These are phyloP conservation scores for Melanogrammus aeglefinus DNA, from an alignment of 2,797 vertebrate genomes.

Conservation along the genomic window DNA sequence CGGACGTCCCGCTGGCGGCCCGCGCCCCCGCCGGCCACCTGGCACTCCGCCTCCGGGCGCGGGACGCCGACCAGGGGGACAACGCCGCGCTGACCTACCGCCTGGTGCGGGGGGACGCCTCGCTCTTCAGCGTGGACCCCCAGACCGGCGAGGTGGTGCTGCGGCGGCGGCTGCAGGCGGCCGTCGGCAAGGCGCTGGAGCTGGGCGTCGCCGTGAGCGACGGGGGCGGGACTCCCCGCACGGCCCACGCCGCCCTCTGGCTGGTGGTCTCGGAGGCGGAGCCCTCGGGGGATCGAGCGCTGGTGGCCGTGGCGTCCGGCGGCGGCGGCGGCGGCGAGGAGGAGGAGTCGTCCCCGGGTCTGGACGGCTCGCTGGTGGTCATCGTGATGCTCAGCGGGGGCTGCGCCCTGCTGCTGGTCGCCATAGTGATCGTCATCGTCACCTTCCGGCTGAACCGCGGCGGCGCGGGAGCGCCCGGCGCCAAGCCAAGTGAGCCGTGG, in stretches of 20 bases:
- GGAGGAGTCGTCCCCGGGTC: conserved; percentile 22
- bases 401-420: conserved; percentile 68
- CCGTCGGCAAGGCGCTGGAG: conserved; percentile 57
- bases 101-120: conserved; percentile 53
- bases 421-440: conserved; percentile 63
- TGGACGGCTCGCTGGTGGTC: conserved; percentile 62
- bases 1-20: conserved; percentile 60
- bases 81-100: conserved; percentile 62
- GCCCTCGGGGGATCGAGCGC: conserved; percentile 66
- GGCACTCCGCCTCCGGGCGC: conserved; percentile 57
- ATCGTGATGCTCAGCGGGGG: conserved; percentile 67
- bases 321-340: conserved; percentile 60
- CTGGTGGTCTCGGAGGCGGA: conserved; percentile 62
- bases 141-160: conserved; percentile 67
- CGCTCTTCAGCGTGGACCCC: conserved; percentile 64
- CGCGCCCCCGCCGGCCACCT: conserved; percentile 61
- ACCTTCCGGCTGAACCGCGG: conserved; percentile 59
- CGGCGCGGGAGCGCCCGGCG: conserved; percentile 33
- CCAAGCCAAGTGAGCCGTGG: conserved; percentile 58
- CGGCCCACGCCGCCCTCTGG: conserved; percentile 52
- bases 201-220: conserved; percentile 65
- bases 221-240: conserved; percentile 53
- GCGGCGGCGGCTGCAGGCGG: conserved; percentile 55
- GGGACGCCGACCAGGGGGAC: conserved; percentile 63
- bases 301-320: conserved; percentile 40